Evolutionary conservation across 1,140 invertebrate species (phyloP).

Genomic region (Sycophila sp.): DNA sequence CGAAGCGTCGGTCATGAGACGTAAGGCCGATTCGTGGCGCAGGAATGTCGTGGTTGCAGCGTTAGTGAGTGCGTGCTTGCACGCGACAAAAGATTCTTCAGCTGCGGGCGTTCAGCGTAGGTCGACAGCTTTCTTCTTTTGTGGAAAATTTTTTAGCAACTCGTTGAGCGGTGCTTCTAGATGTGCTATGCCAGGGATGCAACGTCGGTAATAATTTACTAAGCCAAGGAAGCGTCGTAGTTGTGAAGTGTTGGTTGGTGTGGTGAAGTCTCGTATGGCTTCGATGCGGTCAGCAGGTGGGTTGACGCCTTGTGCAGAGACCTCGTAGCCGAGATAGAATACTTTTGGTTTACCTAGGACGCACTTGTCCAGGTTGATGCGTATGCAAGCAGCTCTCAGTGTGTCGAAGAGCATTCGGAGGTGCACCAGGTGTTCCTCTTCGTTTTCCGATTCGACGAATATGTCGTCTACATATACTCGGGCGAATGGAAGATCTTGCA

Average conservation of each 20-base stretch:
- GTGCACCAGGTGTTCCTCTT: neutral
- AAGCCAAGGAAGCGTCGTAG: neutral
- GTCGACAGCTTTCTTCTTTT: neutral
- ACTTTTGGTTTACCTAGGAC: neutral
- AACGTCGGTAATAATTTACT: neutral
- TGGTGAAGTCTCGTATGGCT: neutral
- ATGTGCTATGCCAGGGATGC: neutral
- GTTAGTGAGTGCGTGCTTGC: no score
- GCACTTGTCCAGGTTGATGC: neutral
- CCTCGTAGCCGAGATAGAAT: neutral
- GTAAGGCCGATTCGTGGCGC: no score
- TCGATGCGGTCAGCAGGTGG: neutral
- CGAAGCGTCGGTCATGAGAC: slow-evolving; percentile 33
- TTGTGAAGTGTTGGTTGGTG: no score
- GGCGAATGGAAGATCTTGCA: slow-evolving; percentile 36
- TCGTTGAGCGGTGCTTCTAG: neutral
- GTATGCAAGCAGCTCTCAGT: neutral
- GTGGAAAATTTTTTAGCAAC: neutral
- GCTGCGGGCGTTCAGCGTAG: neutral
- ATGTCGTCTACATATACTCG: neutral
- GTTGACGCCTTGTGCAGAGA: neutral
- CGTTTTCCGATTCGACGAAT: neutral
- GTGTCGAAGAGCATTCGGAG: neutral
- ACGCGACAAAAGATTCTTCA: neutral
- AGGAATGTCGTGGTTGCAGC: no score